Conservation (phyloP, 2,113 vertebrate species). For the Sorex araneus region DNA sequence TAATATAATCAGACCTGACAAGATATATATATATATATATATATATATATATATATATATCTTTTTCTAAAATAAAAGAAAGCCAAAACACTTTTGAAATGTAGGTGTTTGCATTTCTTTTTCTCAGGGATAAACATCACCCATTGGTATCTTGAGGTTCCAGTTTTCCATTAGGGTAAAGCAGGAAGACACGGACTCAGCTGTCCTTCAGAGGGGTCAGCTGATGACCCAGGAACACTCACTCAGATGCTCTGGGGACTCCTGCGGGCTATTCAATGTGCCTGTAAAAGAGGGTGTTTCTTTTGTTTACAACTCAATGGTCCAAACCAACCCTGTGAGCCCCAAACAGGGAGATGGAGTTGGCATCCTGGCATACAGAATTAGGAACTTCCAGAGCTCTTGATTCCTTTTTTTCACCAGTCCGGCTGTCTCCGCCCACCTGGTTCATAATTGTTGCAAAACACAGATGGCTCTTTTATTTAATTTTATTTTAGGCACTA, state of each 20-base stretch:
- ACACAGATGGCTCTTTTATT: background rate
- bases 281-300: background rate
- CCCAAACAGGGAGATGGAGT: background rate
- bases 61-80: background rate
- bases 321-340: background rate
- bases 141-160: background rate
- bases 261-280: background rate
- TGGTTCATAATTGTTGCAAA: background rate
- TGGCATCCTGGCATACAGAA: background rate
- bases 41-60: too few species aligned
- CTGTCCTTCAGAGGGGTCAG: background rate
- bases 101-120: background rate
- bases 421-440: background rate
- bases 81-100: constrained; percentile 49
- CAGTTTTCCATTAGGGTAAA: background rate
- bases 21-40: too few species aligned
- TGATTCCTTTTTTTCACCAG: background rate
- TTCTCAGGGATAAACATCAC: background rate
- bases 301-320: constrained; percentile 39
- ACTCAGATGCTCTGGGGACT: background rate
- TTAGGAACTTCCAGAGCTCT: too few species aligned
- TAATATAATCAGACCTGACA: constrained; percentile 51
- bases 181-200: background rate
- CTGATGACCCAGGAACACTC: background rate
- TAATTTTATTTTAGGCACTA: too few species aligned